Conservation (phyloP, 2,113 vertebrate genomes). For the Poicephalus gulielmi region DNA sequence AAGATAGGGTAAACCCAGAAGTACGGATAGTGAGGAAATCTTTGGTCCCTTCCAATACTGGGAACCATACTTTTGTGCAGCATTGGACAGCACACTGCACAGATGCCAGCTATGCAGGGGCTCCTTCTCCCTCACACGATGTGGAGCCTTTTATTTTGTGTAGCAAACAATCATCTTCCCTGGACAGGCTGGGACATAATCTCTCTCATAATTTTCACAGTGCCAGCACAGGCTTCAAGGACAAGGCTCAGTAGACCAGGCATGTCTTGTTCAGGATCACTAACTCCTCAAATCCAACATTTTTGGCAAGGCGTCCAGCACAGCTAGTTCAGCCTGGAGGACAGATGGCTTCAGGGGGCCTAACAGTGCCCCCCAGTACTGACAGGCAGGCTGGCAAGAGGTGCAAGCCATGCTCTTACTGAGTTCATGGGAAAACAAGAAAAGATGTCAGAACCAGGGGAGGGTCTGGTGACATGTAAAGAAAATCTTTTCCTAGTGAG, state of each 20-base stretch:
- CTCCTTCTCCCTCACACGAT: not conserved
- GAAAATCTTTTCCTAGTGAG: not conserved
- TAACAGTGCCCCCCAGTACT: not conserved
- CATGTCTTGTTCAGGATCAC: not conserved
- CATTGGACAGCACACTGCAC: accelerated
- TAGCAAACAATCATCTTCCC: not conserved
- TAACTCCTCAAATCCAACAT: not conserved
- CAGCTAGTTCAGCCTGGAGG: not conserved
- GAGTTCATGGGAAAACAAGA: not conserved
- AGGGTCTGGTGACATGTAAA: not conserved
- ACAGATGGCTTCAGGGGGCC: not conserved
- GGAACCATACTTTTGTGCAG: not conserved
- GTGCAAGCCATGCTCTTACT: not conserved
- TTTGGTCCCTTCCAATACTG: not conserved
- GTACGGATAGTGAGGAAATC: not conserved
- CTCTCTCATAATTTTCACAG: not conserved
- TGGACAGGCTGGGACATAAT: not conserved
- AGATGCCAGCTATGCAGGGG: not conserved
- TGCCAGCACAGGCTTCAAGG: not conserved
- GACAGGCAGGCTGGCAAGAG: not conserved
- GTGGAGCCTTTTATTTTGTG: not conserved
- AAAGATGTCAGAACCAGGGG: not conserved
- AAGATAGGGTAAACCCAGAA: not conserved
- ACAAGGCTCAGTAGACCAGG: not conserved
- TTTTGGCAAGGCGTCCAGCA: not conserved